Percentiles rank a stretch among this genome's conserved stretches.
Conservation (phyloP, 2,797 vertebrate species). For the Danio kyathit region DNA sequence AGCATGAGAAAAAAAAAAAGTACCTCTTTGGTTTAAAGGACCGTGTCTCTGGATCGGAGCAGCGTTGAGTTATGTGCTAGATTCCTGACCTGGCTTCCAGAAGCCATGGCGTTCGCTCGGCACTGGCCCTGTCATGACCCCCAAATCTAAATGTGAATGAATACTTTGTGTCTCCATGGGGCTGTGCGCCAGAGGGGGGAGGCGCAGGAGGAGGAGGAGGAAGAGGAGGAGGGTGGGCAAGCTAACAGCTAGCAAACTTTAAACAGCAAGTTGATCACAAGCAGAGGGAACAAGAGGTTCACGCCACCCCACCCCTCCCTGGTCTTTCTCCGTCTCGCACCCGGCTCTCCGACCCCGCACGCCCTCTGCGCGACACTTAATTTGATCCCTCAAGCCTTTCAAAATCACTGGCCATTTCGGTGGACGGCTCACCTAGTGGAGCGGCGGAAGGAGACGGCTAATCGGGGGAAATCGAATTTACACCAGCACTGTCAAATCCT, state of each 20-base stretch:
- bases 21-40: constrained; percentile 70
- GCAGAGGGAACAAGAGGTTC: constrained; percentile 76
- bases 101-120: constrained; percentile 72
- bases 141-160: constrained; percentile 87
- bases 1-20: constrained; percentile 65
- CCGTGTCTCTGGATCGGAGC: constrained; percentile 56
- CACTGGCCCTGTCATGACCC: constrained; percentile 85
- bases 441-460: constrained; percentile 29
- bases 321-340: constrained; percentile 1
- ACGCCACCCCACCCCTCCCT: constrained; percentile 40
- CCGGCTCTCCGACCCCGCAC: constrained; percentile 44
- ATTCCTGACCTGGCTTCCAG: constrained; percentile 81
- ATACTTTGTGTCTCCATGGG: constrained; percentile 85
- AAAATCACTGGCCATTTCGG: constrained; percentile 70
- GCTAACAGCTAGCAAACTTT: constrained; percentile 81
- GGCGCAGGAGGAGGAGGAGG: constrained; percentile 58
- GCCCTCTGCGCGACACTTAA: constrained; percentile 70
- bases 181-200: constrained; percentile 67
- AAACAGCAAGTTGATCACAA: constrained; percentile 84
- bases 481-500: constrained; percentile 31
- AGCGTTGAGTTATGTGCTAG: constrained; percentile 77
- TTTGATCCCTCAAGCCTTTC: constrained; percentile 72
- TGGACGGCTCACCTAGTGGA: constrained; percentile 53
- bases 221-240: constrained; percentile 67
- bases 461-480: constrained; percentile 55